These are phyloP conservation scores for Peromyscus eremicus DNA, from an alignment of 2,797 vertebrate species.

Conservation along the genomic window DNA sequence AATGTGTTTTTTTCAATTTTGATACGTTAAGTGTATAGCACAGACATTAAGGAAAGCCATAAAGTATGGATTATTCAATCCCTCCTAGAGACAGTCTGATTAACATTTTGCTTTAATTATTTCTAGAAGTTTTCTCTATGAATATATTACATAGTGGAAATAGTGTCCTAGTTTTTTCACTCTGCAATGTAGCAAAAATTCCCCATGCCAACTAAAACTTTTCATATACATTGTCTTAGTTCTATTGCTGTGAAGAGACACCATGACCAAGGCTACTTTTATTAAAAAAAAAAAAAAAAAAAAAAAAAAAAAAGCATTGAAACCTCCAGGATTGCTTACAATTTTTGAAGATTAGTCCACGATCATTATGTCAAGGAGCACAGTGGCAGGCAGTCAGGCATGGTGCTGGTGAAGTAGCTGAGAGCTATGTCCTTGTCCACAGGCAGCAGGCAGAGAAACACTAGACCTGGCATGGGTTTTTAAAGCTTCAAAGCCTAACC, in stretches of 20 bases:
- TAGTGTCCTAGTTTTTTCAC: conserved; percentile 31
- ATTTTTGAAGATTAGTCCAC: not conserved
- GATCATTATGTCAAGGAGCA: not conserved
- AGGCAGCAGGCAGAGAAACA: not conserved
- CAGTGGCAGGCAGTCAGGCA: not conserved
- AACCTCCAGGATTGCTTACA: not conserved
- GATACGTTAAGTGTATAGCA: conserved; percentile 53
- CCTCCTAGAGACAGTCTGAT: not conserved
- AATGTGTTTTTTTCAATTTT: conserved; percentile 43
- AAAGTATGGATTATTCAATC: not conserved
- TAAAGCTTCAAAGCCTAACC: not conserved
- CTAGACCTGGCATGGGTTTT: not conserved
- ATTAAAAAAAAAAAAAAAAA: too few species aligned
- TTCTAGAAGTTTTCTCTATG: conserved; percentile 37
- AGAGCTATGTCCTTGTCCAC: too few species aligned
- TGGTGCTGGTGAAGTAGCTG: not conserved
- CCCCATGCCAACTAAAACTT: conserved; percentile 63
- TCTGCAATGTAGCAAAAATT: conserved; percentile 48
- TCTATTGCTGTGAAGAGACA: not conserved
- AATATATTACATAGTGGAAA: conserved; percentile 24
- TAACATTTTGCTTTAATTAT: conserved; percentile 64
- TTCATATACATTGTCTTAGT: conserved; percentile 16
- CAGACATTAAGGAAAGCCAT: conserved; percentile 42
- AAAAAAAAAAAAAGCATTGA: not conserved
- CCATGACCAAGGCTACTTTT: not conserved